Base-by-base conservation (phyloP, 1,140 invertebrate species). In the Macrocentrus cingulum region DNA sequence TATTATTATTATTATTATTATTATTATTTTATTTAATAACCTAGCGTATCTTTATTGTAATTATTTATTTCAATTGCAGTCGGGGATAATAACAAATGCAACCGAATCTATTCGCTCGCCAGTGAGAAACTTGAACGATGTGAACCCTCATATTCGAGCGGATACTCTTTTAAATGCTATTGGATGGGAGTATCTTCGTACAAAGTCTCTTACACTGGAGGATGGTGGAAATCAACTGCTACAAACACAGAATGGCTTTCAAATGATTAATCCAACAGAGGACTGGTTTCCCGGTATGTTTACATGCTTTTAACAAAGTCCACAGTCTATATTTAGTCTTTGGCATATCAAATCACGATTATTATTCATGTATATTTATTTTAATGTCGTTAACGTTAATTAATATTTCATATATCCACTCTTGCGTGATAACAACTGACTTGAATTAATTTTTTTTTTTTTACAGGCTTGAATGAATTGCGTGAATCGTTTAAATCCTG, bases 251-350 rank as follows among this genome's bases (percentile, higher is more conserved):
- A 84, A 86, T 63, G 90, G 90, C 5, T 93, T 92, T 75, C 87
- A 91, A 67, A 84, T 88, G 67, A 80, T 96, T n/a, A 91, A 94
- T 77, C 92, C 93, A 8, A 90, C 87, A 0, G 89, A 95, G 64
- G 84, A 89, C 48, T 91, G 88, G 86, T 96, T 92, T 72, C 91
- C 91, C 72, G 92, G 91, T 89, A 75, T 75, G 41, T 45, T 1
- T 52, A 53, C 39, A 11, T 5, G 16, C n/a, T 18, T n/a, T n/a
- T n/a, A n/a, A n/a, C n/a, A n/a, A n/a, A n/a, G n/a, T n/a, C n/a
- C n/a, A n/a, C n/a, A n/a, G n/a, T n/a, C n/a, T n/a, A n/a, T n/a
- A n/a, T n/a, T n/a, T n/a, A n/a, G n/a, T n/a, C n/a, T n/a, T n/a
- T n/a, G n/a, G n/a, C n/a, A n/a, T n/a, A n/a, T n/a, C n/a, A n/a